Evolutionary conservation across 2,113 vertebrate genomes (phyloP).

Genomic region (Oncorhynchus mykiss): DNA sequence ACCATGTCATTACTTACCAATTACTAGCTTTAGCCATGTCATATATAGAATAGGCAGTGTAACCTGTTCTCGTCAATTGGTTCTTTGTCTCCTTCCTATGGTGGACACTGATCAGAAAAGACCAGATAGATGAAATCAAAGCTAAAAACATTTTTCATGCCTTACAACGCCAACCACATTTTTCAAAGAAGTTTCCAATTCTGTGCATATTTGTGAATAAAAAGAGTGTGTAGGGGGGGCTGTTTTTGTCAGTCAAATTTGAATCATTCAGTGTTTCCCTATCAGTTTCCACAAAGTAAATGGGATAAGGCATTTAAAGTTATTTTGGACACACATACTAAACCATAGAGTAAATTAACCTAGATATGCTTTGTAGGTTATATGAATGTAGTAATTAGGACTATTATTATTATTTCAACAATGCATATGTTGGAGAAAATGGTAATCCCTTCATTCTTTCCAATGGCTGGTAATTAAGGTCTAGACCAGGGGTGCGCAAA

Average conservation of each 20-base stretch:
- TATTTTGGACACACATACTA: constrained; percentile 21
- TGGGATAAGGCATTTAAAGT: constrained; percentile 33
- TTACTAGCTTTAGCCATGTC: background rate
- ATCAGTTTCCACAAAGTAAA: constrained; percentile 25
- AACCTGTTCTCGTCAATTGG: constrained; percentile 16
- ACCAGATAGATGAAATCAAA: constrained; percentile 14
- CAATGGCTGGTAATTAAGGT: constrained; percentile 41
- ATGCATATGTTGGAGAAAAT: constrained; percentile 23
- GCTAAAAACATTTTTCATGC: no score
- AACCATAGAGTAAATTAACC: constrained; percentile 17
- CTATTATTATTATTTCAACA: constrained; percentile 15
- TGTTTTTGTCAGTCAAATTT: no score
- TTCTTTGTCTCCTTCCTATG: constrained; percentile 3
- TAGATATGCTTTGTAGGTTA: constrained; percentile 19
- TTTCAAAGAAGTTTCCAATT: no score
- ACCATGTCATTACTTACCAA: constrained; percentile 11
- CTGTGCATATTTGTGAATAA: no score
- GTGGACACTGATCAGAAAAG: constrained; percentile 17
- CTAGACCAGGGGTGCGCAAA: no score
- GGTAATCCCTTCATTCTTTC: constrained; percentile 21
- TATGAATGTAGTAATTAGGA: constrained; percentile 15
- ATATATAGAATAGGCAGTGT: constrained; percentile 3
- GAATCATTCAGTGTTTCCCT: background rate
- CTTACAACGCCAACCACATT: no score
- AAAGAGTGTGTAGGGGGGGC: no score